Conservation (phyloP, 1,140 invertebrate genomes). For the Melitaea cinxia region DNA sequence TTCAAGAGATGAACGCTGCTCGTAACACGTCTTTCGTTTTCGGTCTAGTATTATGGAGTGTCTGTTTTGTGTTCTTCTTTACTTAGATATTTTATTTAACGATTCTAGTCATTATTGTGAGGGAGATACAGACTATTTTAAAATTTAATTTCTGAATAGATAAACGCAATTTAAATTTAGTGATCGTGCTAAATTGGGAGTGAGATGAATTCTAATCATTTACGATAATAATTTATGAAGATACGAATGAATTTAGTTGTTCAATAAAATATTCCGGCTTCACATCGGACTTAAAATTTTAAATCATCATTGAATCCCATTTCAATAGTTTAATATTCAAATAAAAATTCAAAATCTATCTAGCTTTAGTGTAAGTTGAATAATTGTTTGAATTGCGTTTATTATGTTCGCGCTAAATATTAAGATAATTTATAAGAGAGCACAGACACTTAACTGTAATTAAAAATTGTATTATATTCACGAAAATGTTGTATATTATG, state of each 20-base stretch:
- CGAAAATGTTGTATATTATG: conserved; percentile 41
- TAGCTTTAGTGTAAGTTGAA: no score
- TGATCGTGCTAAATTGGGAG: conserved; percentile 4
- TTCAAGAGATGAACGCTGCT: conserved; percentile 61
- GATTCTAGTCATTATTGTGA: conserved; percentile 55
- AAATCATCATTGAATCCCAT: no score
- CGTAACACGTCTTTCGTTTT: conserved; percentile 36
- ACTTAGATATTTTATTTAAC: conserved; percentile 52
- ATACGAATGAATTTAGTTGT: neutral
- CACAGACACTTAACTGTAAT: conserved; percentile 39
- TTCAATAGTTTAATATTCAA: no score
- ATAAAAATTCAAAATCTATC: no score
- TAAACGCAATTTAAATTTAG: conserved; percentile 48
- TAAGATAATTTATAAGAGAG: conserved; percentile 28
- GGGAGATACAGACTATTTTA: conserved; percentile 60
- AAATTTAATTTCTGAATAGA: conserved; percentile 38
- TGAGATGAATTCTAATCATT: conserved; percentile 4
- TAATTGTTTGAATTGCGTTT: conserved; percentile 25
- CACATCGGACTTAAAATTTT: no score
- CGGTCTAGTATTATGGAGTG: conserved; percentile 52
- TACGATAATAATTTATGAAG: neutral
- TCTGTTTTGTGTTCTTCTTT: conserved; percentile 67
- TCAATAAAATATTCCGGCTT: neutral
- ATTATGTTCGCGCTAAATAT: neutral
- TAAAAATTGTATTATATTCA: conserved; percentile 39